Conservation (phyloP, 2,113 vertebrate genomes). For the Callipepla californica region DNA sequence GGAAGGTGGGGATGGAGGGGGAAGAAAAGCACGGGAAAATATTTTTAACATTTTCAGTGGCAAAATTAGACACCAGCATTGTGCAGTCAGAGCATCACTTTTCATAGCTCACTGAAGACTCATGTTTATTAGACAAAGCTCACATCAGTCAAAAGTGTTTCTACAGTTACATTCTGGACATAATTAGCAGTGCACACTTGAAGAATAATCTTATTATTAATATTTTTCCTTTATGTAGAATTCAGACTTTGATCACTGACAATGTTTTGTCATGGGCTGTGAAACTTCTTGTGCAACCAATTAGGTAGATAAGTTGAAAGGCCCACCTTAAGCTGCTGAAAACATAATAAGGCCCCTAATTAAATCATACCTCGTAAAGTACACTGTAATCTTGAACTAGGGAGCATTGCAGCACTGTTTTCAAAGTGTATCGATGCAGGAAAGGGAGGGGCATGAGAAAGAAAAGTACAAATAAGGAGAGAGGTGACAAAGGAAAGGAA, state of each 20-base stretch:
- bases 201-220: constrained; percentile 86
- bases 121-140: constrained; percentile 80
- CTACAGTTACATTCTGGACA: constrained; percentile 81
- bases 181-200: constrained; percentile 83
- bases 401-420: constrained; percentile 80
- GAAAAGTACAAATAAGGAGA: constrained; percentile 71
- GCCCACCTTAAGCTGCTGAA: constrained; percentile 87
- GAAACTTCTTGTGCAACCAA: constrained; percentile 88
- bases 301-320: constrained; percentile 87
- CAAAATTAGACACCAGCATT: constrained; percentile 65
- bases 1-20: constrained; percentile 43
- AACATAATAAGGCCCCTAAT: constrained; percentile 89
- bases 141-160: constrained; percentile 82
- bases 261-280: constrained; percentile 89
- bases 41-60: constrained; percentile 58
- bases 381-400: constrained; percentile 83
- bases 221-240: constrained; percentile 86
- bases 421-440: constrained; percentile 76
- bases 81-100: constrained; percentile 72
- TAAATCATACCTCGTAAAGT: constrained; percentile 86
- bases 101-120: constrained; percentile 76
- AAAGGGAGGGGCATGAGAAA: constrained; percentile 69
- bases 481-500: constrained; percentile 71
- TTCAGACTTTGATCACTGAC: constrained; percentile 89
- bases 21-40: constrained; percentile 15